Conservation (phyloP, 2,797 vertebrate species). For the Takifugu rubripes region DNA sequence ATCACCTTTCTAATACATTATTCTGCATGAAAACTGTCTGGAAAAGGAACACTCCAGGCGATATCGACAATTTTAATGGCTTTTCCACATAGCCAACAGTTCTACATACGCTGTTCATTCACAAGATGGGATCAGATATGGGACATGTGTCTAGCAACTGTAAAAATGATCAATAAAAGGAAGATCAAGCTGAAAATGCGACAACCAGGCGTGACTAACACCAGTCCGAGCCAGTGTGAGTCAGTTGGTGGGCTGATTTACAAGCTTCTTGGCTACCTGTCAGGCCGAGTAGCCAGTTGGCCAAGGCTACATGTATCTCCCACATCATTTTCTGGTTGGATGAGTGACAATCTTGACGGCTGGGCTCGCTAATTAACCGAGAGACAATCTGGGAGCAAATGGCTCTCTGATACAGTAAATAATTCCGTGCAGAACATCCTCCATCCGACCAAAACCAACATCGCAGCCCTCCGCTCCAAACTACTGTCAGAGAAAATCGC, state of each 20-base stretch:
- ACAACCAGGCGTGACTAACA: no score
- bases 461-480: slow-evolving; percentile 61
- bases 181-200: no score
- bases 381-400: slow-evolving; percentile 28
- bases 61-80: no score
- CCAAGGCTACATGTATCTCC: slow-evolving; percentile 1
- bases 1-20: neutral
- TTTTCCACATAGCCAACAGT: no score
- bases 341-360: slow-evolving; percentile 4
- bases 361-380: slow-evolving; percentile 14
- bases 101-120: no score
- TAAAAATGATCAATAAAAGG: no score
- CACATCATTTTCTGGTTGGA: slow-evolving; percentile 7
- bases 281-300: slow-evolving; percentile 5
- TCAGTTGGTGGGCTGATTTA: neutral
- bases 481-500: slow-evolving; percentile 58
- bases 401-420: slow-evolving; percentile 36
- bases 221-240: no score
- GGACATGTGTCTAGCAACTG: no score
- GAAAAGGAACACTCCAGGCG: no score
- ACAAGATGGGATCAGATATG: no score
- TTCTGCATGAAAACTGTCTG: no score
- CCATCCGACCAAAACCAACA: slow-evolving; percentile 65
- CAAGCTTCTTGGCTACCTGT: neutral
- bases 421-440: slow-evolving; percentile 47